Evolutionary conservation across 2,113 vertebrate genomes (phyloP), one percentile per base, ranked within the genome.

Genomic region (Tachysurus vachellii): DNA sequence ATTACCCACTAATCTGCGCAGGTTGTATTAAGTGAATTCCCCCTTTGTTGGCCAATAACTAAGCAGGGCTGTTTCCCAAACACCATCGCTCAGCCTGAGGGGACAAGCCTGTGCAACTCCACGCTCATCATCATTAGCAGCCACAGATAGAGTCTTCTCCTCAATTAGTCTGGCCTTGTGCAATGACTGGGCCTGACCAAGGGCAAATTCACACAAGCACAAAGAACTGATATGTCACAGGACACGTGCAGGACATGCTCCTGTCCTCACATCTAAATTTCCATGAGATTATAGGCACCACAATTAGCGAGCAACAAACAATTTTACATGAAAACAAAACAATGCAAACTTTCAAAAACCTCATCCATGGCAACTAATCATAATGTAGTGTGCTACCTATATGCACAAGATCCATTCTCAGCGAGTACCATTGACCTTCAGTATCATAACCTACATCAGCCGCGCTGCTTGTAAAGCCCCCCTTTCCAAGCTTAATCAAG

Each of bases 1-100:
- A 95, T 96, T 95, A 95, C 94, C 93, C 93, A 95, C 95, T 95
- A 95, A 95, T 95, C 93, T 94, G 93, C 93, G 93, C 92, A 93
- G 89, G 91, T 93, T 93, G 93, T 93, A 95, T 95, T 95, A 95
- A 95, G 94, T 93, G 93, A 94, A 94, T 93, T 93, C 94, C 94
- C 92, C 92, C 91, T 95, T 95, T 95, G 95, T 94, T 95, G 95
- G 95, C 95, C 95, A 96, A 95, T 95, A 96, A 95, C 93, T 95
- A 96, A 95, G 95, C 94, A 94, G 90, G 94, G 92, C 92, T 93
- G 93, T 92, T 92, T 92, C 92, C 93, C 92, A 93, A 91, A 92
- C 89, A 89, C 92, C 90, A 94, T 94, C 88, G 90, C 88, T 94
- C 93, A 93, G 95, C 95, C 94, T 92, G 76, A 92, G 94, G 95